Evolutionary conservation across 2,888 invertebrate species (phyloP), one percentile per base, ranked within the genome.

Genomic region (Tineola bisselliella): DNA sequence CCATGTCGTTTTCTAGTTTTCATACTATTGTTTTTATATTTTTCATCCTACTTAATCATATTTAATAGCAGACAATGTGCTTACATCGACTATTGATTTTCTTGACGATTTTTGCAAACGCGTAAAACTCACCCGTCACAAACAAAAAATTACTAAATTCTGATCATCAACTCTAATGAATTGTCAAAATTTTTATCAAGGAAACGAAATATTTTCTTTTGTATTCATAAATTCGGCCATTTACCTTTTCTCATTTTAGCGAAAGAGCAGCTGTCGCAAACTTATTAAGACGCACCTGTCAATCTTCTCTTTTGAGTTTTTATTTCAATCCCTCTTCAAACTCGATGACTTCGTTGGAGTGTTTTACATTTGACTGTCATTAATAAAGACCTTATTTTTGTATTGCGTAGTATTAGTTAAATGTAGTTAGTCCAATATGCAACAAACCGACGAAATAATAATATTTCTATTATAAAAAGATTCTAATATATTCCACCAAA

Each of bases 221-320:
- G 59, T 63, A 71, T 70, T 68, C 74, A 75, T 76, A 76, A 78
- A 75, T 76, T 76, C 67, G 69, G 73, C 33, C 77, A 81, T 81
- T 84, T 79, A 84, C 77, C 80, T 84, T 86, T 82, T 81, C 81
- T 83, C 81, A 83, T 87, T 87, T 81, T 74, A 13, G 70, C 66
- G 67, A 68, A 65, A 66, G 66, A 72, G 72, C 87, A 86, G 79
- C 81, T 84, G 86, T 77, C 75, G 76, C 77, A 74, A 67, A 73
- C 79, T 86, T 87, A 87, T 86, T 87, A 87, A 83, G 84, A 81
- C 84, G 82, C 87, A 87, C 87, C 87, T 87, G 87, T 87, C 87
- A 87, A 87, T 87, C 86, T 84, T 77, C 69, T 67, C 71, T 72
- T 25, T 25, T 71, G 69, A 70, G 66, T 83, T 86, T 84, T 86